A percentile compares a stretch with the other conserved stretches of the same genome.
phyloP scores from a whole-genome alignment of 64 coral and sea anemone species.

The Dendrophyllia cribrosa region DNA sequence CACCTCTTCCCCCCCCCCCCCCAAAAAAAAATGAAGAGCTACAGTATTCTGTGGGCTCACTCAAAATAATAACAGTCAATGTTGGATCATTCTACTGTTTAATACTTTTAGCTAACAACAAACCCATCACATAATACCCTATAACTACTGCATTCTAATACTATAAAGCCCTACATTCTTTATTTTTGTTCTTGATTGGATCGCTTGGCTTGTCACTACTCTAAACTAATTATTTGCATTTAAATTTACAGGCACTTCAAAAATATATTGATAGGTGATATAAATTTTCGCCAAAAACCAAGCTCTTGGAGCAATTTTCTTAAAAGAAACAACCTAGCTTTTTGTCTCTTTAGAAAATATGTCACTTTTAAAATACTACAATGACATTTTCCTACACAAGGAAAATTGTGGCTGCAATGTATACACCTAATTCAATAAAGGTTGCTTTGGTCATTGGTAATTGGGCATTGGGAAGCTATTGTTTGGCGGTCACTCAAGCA shows the following conservation, averaged over 20 bases:
- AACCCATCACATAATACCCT: background rate
- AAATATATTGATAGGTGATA: constrained; percentile 26
- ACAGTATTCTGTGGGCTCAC: no score
- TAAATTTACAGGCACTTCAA: constrained; percentile 7
- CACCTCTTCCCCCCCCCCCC: no score
- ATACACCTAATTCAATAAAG: no score
- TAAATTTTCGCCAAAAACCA: background rate
- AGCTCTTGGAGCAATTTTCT: background rate
- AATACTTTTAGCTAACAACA: background rate
- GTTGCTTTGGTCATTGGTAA: no score
- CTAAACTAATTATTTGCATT: constrained; percentile 4
- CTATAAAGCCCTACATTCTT: background rate
- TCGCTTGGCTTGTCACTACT: background rate
- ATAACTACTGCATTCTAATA: background rate
- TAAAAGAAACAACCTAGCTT: no score
- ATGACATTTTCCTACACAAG: no score
- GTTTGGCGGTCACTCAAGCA: no score
- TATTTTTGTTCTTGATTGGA: background rate
- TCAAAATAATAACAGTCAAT: background rate
- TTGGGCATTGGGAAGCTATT: no score
- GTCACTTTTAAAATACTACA: no score
- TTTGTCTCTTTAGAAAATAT: background rate
- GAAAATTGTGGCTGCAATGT: no score
- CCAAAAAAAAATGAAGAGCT: no score
- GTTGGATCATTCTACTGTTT: constrained; percentile 9